Conservation (phyloP, 2,797 vertebrate genomes). For the Aplochiton taeniatus region DNA sequence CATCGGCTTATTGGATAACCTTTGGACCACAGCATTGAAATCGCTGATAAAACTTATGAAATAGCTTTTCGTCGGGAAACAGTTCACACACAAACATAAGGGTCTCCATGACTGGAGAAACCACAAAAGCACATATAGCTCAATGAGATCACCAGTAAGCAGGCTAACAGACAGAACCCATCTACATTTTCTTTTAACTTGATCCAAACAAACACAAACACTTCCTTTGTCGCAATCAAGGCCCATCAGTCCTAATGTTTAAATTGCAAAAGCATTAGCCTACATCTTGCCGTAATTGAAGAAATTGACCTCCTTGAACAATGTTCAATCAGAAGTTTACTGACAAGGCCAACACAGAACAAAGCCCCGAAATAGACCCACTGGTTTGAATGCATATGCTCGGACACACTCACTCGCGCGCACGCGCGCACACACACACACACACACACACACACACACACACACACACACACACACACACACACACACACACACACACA, state of each 20-base stretch:
- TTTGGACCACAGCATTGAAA: constrained; percentile 12
- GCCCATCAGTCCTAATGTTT: no score
- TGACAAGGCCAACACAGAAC: not conserved
- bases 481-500: not conserved
- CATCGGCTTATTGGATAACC: constrained; percentile 35
- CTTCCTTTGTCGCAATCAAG: no score
- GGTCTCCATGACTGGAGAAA: constrained; percentile 17
- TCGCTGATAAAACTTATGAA: constrained; percentile 7
- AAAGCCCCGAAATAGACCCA: not conserved
- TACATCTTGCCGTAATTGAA: no score
- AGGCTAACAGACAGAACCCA: no score
- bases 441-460: not conserved
- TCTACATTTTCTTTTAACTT: no score
- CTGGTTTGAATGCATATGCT: not conserved
- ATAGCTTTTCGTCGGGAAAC: constrained; percentile 22
- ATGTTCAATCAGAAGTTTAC: not conserved
- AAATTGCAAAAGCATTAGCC: no score
- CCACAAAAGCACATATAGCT: constrained; percentile 9
- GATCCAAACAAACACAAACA: no score
- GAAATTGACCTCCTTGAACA: no score
- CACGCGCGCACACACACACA: not conserved
- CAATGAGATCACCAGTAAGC: no score
- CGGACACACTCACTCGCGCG: not conserved
- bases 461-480: constrained; percentile 3
- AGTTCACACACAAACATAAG: constrained; percentile 2